Conservation (phyloP, 2,113 vertebrate genomes). For the Perca schrenkii region DNA sequence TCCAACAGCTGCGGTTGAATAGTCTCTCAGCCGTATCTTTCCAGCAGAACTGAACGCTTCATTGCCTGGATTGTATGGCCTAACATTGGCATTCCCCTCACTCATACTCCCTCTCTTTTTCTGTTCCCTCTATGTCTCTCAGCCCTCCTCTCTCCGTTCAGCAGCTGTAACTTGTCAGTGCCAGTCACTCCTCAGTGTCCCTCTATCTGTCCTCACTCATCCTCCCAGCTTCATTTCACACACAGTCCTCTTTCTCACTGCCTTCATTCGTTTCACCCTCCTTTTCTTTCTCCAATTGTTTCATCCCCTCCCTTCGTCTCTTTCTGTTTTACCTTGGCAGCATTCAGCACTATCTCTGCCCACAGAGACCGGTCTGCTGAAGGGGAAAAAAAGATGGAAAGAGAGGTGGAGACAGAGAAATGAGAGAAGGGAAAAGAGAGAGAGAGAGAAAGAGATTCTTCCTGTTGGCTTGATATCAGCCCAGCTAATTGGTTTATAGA, state of each 20-base stretch:
- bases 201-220: slow-evolving; percentile 36
- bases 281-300: slow-evolving; percentile 33
- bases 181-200: slow-evolving; percentile 44
- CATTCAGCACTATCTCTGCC: slow-evolving; percentile 32
- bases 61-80: slow-evolving; percentile 65
- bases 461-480: slow-evolving; percentile 48
- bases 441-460: slow-evolving; percentile 14
- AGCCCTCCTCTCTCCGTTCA: slow-evolving; percentile 39
- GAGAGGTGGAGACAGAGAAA: not conserved
- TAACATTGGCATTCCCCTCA: slow-evolving; percentile 57
- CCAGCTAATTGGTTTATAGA: slow-evolving; percentile 65
- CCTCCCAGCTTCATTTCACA: slow-evolving; percentile 46
- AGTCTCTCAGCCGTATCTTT: slow-evolving; percentile 55
- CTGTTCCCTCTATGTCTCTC: slow-evolving; percentile 13
- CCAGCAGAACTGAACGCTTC: slow-evolving; percentile 52
- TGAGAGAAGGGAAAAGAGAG: not conserved
- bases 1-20: slow-evolving; percentile 44
- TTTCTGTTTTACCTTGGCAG: slow-evolving; percentile 46
- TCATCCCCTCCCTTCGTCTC: not conserved
- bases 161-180: slow-evolving; percentile 60
- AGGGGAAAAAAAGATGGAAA: not conserved
- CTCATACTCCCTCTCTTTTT: slow-evolving; percentile 16
- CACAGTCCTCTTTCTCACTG: not conserved
- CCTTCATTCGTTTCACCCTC: not conserved
- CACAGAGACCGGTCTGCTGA: slow-evolving; percentile 31